phyloP scores from a whole-genome alignment of 37 sponge, comb jelly and placozoan species.

The Aphrocallistes beatrix region DNA sequence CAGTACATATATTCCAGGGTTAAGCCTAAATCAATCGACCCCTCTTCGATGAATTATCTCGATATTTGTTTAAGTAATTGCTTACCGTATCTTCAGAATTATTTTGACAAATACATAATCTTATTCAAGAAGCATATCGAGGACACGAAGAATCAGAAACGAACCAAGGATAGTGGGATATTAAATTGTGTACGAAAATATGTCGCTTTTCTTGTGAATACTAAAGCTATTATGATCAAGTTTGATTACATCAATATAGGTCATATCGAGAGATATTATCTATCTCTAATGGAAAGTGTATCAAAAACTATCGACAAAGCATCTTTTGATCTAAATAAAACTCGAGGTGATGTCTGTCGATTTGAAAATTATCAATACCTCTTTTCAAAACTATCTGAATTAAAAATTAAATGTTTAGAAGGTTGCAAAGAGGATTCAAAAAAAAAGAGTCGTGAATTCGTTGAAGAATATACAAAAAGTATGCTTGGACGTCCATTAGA shows the following conservation, averaged over 20 bases:
- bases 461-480: conserved; percentile 44
- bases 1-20: conserved; percentile 7
- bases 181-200: not conserved
- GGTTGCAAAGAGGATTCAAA: conserved; percentile 52
- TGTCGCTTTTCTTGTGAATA: not conserved
- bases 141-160: not conserved
- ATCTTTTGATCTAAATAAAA: conserved; percentile 56
- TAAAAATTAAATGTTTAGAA: conserved; percentile 67
- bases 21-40: not conserved
- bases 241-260: not conserved
- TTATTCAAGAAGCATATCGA: not conserved
- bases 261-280: not conserved
- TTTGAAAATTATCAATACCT: conserved; percentile 81
- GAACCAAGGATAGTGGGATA: not conserved
- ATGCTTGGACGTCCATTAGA: conserved; percentile 74
- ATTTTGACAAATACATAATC: not conserved
- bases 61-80: not conserved
- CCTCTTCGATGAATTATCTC: conserved; percentile 11
- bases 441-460: conserved; percentile 35
- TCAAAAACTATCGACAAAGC: conserved; percentile 50
- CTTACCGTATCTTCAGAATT: not conserved
- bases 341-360: conserved; percentile 68
- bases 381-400: conserved; percentile 38
- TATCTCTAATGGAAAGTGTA: conserved; percentile 42
- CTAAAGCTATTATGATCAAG: not conserved